Base-by-base conservation (phyloP, 2,113 vertebrate species). In the Platycercus adscitus region DNA sequence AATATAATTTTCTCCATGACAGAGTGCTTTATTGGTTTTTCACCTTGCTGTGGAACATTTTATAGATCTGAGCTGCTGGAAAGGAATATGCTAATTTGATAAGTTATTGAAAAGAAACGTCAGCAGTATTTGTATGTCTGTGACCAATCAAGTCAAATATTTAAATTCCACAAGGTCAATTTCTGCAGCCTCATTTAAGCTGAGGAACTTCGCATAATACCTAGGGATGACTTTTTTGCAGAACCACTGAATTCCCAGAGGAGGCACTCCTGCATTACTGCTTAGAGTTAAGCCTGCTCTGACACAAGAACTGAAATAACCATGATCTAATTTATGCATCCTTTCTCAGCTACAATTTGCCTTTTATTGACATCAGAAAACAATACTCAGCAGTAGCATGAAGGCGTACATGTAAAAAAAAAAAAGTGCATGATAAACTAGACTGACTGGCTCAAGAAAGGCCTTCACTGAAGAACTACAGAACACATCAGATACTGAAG, bases 241-340 rank as follows among this genome's bases (percentile, higher is more conserved):
- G 95, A 96, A 86, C 95, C 75, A 17, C 79, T 86, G 86, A 82
- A 96, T 94, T 94, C 98, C 98, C 98, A 97, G 95, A 96, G 97
- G 98, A 98, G 98, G 98, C 98, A 98, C 96, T 98, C 92, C 90
- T 94, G 97, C 68, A 97, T 89, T 89, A 93, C 96, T 79, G 69
- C 95, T 96, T 85, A 92, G 92, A 95, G 90, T 94, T 80, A 72
- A 88, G 87, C 73, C 55, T 37, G 44, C 71, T 89, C 86, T 90
- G 92, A 95, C 66, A 89, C 50, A 90, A 97, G 77, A 95, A 91
- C 66, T 10, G n/a, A 96, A 87, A 77, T 88, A 93, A 68, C 33
- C 79, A 69, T 81, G 95, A 95, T 75, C 89, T 90, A 31, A 91
- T 93, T 96, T 63, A 91, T 64, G 61, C n/a, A 53, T 47, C 49